Evolutionary conservation across 1,140 invertebrate genomes (phyloP), one percentile per base, ranked within the genome.

Genomic region (Scaptomyza hsui): DNA sequence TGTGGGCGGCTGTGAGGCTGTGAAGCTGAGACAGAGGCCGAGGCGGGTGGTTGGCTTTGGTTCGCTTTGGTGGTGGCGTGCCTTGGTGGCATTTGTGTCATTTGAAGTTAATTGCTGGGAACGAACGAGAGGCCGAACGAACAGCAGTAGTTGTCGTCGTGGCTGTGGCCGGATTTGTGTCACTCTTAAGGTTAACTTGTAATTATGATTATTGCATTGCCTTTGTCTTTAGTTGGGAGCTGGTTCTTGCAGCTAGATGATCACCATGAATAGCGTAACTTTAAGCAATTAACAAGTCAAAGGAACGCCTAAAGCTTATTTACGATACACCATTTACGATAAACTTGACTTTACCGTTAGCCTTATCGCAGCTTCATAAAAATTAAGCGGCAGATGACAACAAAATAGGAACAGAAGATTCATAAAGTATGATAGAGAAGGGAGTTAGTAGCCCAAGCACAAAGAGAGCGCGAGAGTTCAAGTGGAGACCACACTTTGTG

Each of bases 91-190:
- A 89, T 83, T 88, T 89, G 82, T 88, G 82, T 88, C 82, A 88
- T 82, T 89, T 86, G 85, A 81, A 83, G 83, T 88, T 88, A 89
- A 88, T 88, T 88, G 82, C 83, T 88, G 82, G 78, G 82, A 88
- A 88, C 82, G 78, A 88, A 56, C 69, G 65, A 82, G 63, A 72
- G 57, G 47, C 57, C 62, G 72, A 52, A 19, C 47, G 21, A 13
- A 29, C 26, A 26, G 24, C 24, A 6, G 24, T 5, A 9, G 6
- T 5, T 57, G 56, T 69, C 39, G 76, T 51, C 64, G 37, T 41
- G 2, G 7, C 61, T 61, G 74, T 61, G 61, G 68, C 75, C 72
- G 78, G 78, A 89, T 88, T 88, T 88, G 82, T 89, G 82, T 88
- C 82, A 89, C 78, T 88, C 83, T 86, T 86, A 86, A 86, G 83